Base-by-base conservation (phyloP, 1,140 invertebrate species). In the Diploscapter pachys region DNA sequence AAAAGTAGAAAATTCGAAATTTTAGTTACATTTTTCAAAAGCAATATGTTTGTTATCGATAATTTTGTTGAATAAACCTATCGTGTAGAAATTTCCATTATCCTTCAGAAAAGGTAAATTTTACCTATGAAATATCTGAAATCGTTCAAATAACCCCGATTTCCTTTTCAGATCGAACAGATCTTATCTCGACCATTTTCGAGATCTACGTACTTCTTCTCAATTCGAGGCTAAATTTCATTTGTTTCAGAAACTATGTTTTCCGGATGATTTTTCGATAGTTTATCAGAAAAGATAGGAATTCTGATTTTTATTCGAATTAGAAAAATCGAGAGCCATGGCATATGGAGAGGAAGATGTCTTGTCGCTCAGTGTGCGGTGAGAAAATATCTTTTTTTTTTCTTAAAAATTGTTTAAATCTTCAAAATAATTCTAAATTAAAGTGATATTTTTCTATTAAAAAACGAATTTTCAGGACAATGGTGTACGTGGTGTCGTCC, bases 401-500 rank as follows among this genome's bases (percentile, higher is more conserved):
- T 69, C 5, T 3, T 13, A 52, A 67, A 9, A 31, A 31, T 1
- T 31, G 31, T n/a, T n/a, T 31, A 31, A 31, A 31, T 31, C 31
- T 31, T 31, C 31, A 67, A 11, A 3, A 56, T n/a, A 11, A 2
- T 49, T 4, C 52, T 5, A 11, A 69, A 57, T 49, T 3, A 8
- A 31, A 53, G 3, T n/a, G n/a, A n/a, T 31, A 3, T 63, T 67
- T 67, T 53, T 67, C 49, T 31, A 31, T 31, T 0, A 31, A 31
- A 31, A 31, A 31, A 31, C 31, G 31, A 31, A 31, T 59, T n/a
- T 75, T 71, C 48, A 57, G 59, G 67, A 56, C 63, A 64, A 62
- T 72, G 11, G 75, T 84, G 11, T 79, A 70, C 63, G 54, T 59
- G 31, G 62, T 80, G 8, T 76, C 76, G 57, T 81, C 81, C 53